These are phyloP conservation scores for Drosophila fuyamai DNA, from an alignment of 1,140 invertebrate species.

Conservation along the genomic window DNA sequence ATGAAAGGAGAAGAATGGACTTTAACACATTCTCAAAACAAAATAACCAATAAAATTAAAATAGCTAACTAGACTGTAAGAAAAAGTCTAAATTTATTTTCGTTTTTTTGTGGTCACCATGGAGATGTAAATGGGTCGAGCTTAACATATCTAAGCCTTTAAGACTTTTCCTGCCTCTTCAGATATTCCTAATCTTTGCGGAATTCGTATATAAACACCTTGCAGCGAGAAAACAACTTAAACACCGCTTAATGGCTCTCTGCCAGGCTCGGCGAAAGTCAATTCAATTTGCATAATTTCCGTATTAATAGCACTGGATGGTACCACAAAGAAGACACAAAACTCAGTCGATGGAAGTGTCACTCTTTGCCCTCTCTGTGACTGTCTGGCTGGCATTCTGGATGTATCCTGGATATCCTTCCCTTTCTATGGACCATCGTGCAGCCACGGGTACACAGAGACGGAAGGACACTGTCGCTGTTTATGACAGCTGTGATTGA, in stretches of 20 bases:
- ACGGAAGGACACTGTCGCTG: slow-evolving; percentile 29
- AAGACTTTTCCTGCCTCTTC: slow-evolving; percentile 6
- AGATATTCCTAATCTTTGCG: slow-evolving; percentile 6
- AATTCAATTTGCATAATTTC: slow-evolving; percentile 75
- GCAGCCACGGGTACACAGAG: not conserved
- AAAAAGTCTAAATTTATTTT: not conserved
- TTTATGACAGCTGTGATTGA: slow-evolving; percentile 79
- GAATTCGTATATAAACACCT: slow-evolving; percentile 41
- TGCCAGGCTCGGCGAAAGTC: slow-evolving; percentile 44
- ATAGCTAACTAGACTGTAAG: too few species aligned
- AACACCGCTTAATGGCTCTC: slow-evolving; percentile 37
- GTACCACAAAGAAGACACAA: slow-evolving; percentile 33
- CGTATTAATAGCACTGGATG: slow-evolving; percentile 57
- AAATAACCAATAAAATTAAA: not conserved
- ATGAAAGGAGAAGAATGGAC: too few species aligned
- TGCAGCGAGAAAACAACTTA: slow-evolving; percentile 24
- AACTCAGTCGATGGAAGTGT: slow-evolving; percentile 27
- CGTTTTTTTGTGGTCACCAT: not conserved
- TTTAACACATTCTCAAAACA: not conserved
- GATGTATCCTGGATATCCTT: slow-evolving; percentile 5
- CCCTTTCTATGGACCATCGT: slow-evolving; percentile 9
- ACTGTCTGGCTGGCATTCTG: not conserved
- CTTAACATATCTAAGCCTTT: slow-evolving; percentile 3
- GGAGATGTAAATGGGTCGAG: not conserved
- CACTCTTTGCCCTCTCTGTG: slow-evolving; percentile 11